Conservation (phyloP, 2,113 vertebrate genomes). For the Polypterus bichir region DNA sequence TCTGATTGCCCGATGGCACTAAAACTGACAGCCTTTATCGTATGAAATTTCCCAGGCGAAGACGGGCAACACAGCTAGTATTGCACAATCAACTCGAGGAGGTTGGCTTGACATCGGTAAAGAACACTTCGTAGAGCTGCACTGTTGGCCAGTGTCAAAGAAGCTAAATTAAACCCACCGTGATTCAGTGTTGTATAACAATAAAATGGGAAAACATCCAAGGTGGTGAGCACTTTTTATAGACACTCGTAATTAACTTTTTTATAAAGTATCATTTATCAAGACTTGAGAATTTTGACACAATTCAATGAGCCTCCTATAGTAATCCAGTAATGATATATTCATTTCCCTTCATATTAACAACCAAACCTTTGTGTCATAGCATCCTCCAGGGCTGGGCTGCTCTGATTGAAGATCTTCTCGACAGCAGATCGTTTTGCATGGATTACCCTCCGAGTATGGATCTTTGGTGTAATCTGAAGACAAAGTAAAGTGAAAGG, state of each 20-base stretch:
- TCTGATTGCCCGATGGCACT: too few relatives aligned
- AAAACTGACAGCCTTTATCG: too few relatives aligned
- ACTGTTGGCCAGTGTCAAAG: too few relatives aligned
- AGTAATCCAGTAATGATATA: not conserved
- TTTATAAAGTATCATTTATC: not conserved
- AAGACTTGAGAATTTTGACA: not conserved
- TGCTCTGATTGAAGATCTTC: constrained; percentile 54
- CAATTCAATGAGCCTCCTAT: constrained; percentile 2
- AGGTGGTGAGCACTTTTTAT: not conserved
- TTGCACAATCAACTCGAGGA: not conserved
- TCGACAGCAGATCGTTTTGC: constrained; percentile 80
- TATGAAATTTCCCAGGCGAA: too few relatives aligned
- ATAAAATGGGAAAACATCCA: too few relatives aligned
- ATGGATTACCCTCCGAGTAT: constrained; percentile 65
- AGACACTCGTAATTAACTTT: not conserved
- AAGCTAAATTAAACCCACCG: too few relatives aligned
- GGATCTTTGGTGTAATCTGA: constrained; percentile 69
- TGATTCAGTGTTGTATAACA: too few relatives aligned
- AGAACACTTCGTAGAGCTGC: not conserved
- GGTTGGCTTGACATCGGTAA: not conserved
- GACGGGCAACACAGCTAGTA: too few relatives aligned
- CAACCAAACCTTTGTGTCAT: constrained; percentile 71
- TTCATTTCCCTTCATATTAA: not conserved
- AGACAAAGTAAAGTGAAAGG: constrained; percentile 12
- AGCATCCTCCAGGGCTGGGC: constrained; percentile 67